Conservation (phyloP, 1,140 invertebrate species). For the Drosophila eugracilis region DNA sequence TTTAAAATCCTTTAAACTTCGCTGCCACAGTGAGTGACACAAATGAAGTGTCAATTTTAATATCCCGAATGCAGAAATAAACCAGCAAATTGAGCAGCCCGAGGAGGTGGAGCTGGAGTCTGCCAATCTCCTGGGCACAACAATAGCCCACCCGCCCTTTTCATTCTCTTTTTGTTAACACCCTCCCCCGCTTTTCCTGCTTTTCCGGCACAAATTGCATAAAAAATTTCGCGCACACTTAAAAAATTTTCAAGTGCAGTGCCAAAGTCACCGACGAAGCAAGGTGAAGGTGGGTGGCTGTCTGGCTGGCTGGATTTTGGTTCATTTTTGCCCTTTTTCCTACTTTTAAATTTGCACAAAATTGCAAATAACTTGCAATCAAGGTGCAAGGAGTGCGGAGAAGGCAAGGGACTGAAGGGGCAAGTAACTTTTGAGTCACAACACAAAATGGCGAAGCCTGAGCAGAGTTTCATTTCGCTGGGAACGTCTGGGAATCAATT, state of each 20-base stretch:
- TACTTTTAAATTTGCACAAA: slow-evolving; percentile 69
- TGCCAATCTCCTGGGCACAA: slow-evolving; percentile 27
- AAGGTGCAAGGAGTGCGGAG: slow-evolving; percentile 58
- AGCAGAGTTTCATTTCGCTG: slow-evolving; percentile 55
- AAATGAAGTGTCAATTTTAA: slow-evolving; percentile 72
- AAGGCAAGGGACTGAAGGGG: background rate
- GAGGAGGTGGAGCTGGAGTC: background rate
- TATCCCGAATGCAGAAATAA: slow-evolving; percentile 47
- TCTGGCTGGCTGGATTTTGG: slow-evolving; percentile 25
- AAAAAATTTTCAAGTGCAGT: slow-evolving; percentile 77
- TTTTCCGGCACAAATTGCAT: slow-evolving; percentile 59
- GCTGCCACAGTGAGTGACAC: slow-evolving; percentile 29
- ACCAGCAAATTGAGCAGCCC: slow-evolving; percentile 61
- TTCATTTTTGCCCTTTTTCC: slow-evolving; percentile 26
- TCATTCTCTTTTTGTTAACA: background rate
- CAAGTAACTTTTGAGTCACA: slow-evolving; percentile 54
- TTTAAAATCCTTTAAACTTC: slow-evolving; percentile 39
- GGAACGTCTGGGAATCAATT: slow-evolving; percentile 78
- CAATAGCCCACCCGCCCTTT: slow-evolving; percentile 2
- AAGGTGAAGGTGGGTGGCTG: background rate
- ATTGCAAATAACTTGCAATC: slow-evolving; percentile 83
- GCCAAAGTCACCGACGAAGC: slow-evolving; percentile 34
- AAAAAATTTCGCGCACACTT: slow-evolving; percentile 66
- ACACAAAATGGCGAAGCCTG: slow-evolving; percentile 49
- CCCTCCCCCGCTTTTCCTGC: background rate